Base-by-base conservation (phyloP, 1,140 invertebrate genomes). In the Zaprionus davidi region DNA sequence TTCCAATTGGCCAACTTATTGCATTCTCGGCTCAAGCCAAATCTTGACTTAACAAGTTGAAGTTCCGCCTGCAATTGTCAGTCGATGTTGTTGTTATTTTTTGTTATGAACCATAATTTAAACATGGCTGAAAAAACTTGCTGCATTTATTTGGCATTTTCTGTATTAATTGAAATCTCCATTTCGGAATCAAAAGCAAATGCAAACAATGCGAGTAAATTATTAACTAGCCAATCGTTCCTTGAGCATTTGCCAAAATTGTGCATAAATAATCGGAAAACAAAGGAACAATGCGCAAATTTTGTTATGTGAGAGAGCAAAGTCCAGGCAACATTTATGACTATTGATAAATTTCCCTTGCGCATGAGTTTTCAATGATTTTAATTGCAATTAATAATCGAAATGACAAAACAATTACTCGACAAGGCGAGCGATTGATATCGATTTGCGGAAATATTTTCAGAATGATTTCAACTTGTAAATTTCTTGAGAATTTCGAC, bases 1-100 rank as follows among this genome's bases (percentile, higher is more conserved):
- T 65, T 56, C 62, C 73, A 78, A 78, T 84, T 78, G 51, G 58
- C 51, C 71, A 79, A 68, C 69, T 81, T 85, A 83, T 83, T 84
- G 81, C 81, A 72, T 63, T 80, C 22, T 77, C 51, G 41, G 24
- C 60, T 46, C 62, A n/a, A 46, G 53, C 17, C 28, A 46, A 46
- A 11, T 56, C 59, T 68, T 81, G 69, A 69, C 63, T 66, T 59
- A 17, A 17, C 13, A n/a, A 36, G 20, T 69, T 38, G 20, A 38
- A 11, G 67, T 44, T 59, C 64, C 7, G 41, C 38, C 62, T 67
- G 60, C 62, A 62, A 58, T 71, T 44, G 65, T 36, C 1, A 12
- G 24, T 34, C 22, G 22, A 53, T 46, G n/a, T 17, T 17, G 53
- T 36, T 56, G 5, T 2, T 9, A 9, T 46, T 17, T 46, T 12